Conservation (phyloP, 2,113 vertebrate genomes). For the Terrapene triunguis region DNA sequence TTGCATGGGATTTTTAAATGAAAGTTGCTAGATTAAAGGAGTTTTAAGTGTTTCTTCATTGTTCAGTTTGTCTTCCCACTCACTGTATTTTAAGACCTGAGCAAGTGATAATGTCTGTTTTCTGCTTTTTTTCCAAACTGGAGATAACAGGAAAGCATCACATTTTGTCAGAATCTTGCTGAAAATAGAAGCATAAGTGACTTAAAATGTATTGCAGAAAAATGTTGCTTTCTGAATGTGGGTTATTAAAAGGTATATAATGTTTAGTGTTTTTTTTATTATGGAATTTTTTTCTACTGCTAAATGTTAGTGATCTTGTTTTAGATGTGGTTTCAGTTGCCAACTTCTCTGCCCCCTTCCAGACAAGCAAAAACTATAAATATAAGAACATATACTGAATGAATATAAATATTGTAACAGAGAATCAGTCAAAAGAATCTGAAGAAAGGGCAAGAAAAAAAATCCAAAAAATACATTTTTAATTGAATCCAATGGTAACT, state of each 20-base stretch:
- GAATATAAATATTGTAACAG: not conserved
- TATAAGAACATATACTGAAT: not conserved
- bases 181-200: not conserved
- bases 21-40: not conserved
- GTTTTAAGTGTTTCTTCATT: not conserved
- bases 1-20: rapidly evolving
- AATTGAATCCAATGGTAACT: not conserved
- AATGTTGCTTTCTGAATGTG: not conserved
- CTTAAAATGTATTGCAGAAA: not conserved
- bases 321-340: not conserved
- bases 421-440: not conserved
- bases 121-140: not conserved
- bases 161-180: not conserved
- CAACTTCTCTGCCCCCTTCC: not conserved
- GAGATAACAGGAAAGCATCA: not conserved
- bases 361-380: not conserved
- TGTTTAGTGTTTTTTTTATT: not conserved
- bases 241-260: not conserved
- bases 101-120: not conserved
- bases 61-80: not conserved
- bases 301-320: slow-evolving; percentile 7
- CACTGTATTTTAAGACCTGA: not conserved
- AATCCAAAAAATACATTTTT: not conserved
- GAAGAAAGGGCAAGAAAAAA: not conserved
- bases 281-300: slow-evolving; percentile 1